Percentiles rank a stretch among this genome's conserved stretches.
Conservation (phyloP, 2,797 vertebrate species). For the Hyperoplus immaculatus region DNA sequence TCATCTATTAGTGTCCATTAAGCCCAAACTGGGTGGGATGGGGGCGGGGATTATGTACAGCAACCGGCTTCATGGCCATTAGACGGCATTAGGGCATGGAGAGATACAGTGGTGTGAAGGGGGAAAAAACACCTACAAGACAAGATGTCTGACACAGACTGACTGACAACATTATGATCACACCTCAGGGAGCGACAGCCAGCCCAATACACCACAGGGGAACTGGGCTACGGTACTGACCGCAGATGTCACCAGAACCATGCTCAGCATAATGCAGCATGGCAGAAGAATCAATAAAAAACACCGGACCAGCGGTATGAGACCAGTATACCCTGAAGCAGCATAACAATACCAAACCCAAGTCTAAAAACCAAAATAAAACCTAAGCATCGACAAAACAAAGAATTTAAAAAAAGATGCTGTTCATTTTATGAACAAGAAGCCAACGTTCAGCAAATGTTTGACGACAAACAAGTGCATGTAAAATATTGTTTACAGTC, state of each 20-base stretch:
- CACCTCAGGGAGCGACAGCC: conserved; percentile 63
- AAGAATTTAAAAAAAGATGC: not conserved
- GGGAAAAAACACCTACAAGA: conserved; percentile 9
- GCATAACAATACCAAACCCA: not conserved
- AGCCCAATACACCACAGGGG: too few relatives aligned
- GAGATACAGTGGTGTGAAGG: conserved; percentile 50
- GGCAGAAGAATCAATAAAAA: conserved; percentile 84
- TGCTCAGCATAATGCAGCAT: conserved; percentile 80
- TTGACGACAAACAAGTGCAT: conserved; percentile 19
- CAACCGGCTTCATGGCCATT: conserved; percentile 66
- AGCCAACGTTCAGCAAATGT: conserved; percentile 13
- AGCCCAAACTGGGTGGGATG: conserved; percentile 70
- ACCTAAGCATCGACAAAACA: not conserved
- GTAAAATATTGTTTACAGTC: conserved; percentile 70
- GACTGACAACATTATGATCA: conserved; percentile 69
- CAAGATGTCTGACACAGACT: conserved; percentile 65
- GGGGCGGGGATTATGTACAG: conserved; percentile 72
- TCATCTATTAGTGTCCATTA: conserved; percentile 84
- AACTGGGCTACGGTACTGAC: conserved; percentile 76
- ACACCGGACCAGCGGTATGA: conserved; percentile 46
- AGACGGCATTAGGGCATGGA: conserved; percentile 68
- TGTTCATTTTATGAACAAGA: not conserved
- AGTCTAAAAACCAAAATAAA: conserved; percentile 22
- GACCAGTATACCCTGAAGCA: conserved; percentile 26
- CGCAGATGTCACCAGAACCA: conserved; percentile 82